Conservation (phyloP, 2,113 vertebrate genomes). For the Sapajus apella region DNA sequence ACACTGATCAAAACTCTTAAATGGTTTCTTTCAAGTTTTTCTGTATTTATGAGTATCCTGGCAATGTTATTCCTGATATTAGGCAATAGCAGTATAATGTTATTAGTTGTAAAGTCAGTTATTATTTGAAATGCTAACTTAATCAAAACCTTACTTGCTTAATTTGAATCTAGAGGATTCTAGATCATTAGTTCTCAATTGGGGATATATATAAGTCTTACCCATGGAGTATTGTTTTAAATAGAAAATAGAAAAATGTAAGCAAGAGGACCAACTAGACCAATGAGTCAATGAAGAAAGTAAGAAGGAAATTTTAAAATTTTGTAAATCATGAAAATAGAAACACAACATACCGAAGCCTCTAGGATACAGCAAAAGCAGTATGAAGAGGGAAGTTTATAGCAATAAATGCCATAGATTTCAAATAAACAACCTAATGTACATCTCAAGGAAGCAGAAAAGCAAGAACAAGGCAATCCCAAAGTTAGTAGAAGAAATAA, state of each 20-base stretch:
- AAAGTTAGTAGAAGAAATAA: background rate
- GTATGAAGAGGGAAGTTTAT: background rate
- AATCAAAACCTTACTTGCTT: background rate
- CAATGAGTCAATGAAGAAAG: background rate
- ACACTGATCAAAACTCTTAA: slow-evolving; percentile 49
- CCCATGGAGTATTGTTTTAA: background rate
- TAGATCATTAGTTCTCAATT: background rate
- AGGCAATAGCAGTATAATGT: background rate
- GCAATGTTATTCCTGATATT: background rate
- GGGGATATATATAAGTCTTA: background rate
- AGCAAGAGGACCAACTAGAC: background rate
- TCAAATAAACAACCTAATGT: background rate
- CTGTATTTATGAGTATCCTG: slow-evolving; percentile 3
- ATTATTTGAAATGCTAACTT: slow-evolving; percentile 57
- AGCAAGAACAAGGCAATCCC: background rate
- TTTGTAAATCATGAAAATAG: background rate
- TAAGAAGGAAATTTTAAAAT: background rate
- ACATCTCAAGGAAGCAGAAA: background rate
- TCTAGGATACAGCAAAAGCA: background rate
- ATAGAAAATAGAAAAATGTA: background rate
- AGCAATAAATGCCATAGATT: background rate
- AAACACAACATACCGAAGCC: background rate
- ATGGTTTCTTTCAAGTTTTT: slow-evolving; percentile 33
- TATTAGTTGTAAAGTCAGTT: slow-evolving; percentile 37
- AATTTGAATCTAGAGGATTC: slow-evolving; percentile 19